Base-by-base conservation (phyloP, 1,140 invertebrate genomes). In the Eubasilissa regina region DNA sequence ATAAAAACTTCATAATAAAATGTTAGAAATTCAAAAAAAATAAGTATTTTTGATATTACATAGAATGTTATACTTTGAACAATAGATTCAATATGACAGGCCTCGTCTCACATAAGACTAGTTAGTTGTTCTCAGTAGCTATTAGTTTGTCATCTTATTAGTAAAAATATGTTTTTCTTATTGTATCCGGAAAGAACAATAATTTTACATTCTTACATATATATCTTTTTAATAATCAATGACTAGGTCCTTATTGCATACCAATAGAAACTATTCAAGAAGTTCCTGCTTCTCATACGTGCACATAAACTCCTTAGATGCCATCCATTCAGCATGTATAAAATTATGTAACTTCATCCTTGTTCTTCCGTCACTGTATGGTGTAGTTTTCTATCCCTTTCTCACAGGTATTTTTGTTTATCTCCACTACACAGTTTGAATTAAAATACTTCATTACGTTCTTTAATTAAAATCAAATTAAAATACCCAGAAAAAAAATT, bases 51-150 rank as follows among this genome's bases (percentile, higher is more conserved):
- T 51, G n/a, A 51, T 51, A 51, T 35, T 12, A 21, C 58, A 62
- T 43, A 56, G 15, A 58, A 25, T 64, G 25, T 25, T 64, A 35
- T n/a, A 12, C 60, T 25, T 35, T 64, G 60, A 64, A 64, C 60
- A 64, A 64, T 64, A 64, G 25, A 64, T 64, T 64, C 60, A 64
- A 64, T 64, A 21, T n/a, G 35, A 64, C 60, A 12, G 35, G 60
- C 19, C 60, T 64, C 35, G 19, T 58, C 55, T 21, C 11, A 8
- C 55, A 58, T 15, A 58, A 10, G 3, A 58, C 55, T 21, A 58
- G 15, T n/a, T 15, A 55, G 17, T 56, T 56, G 53, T 56, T 17
- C 25, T 35, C 25, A 6, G 25, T 35, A 35, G 25, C 25, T 56
- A 15, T 58, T 8, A 58, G 55, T 58, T 58, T 15, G 55, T 11